Evolutionary conservation across 2,888 invertebrate species (phyloP), one percentile per base, ranked within the genome.

Genomic region (Rosalia funebris): DNA sequence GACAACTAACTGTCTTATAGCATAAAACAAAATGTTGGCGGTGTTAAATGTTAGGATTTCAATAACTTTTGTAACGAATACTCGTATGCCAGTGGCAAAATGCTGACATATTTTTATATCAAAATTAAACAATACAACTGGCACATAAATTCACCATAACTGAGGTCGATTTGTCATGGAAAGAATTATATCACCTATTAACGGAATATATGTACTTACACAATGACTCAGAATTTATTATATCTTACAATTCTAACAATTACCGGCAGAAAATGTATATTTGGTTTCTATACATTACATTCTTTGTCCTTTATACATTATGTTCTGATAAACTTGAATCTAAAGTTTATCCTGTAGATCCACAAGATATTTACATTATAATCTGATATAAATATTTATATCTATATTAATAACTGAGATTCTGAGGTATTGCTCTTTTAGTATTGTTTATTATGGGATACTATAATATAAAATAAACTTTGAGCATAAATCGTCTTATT

Each of bases 381-480:
- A 74, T 78, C 77, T 79, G 78, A 79, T 81, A 81, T 81, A 80
- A 79, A 81, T 82, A 80, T 77, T 76, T 76, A 74, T 75, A 75
- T 76, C 74, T 79, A 77, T 73, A 72, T 75, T 75, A 72, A 65
- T 81, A 81, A 78, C 82, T 82, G 82, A 82, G 81, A 73, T 78
- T 73, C 74, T 81, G 82, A 82, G 82, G 82, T 82, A 82, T 82
- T 82, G 81, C 78, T 79, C 82, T 82, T 81, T 55, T 78, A 77
- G 71, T 77, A 77, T 78, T 78, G 74, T 77, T 73, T 73, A 68
- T 67, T 72, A 68, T 71, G 67, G 70, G 71, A 70, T 67, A 70
- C 60, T 64, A 63, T 65, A 63, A 70, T 64, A 63, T 65, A 65
- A 70, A 71, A 68, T 63, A 69, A 70, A 66, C 46, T 75, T 34